Base-by-base conservation (phyloP, 2,888 invertebrate species). In the Mesochorus sp. region DNA sequence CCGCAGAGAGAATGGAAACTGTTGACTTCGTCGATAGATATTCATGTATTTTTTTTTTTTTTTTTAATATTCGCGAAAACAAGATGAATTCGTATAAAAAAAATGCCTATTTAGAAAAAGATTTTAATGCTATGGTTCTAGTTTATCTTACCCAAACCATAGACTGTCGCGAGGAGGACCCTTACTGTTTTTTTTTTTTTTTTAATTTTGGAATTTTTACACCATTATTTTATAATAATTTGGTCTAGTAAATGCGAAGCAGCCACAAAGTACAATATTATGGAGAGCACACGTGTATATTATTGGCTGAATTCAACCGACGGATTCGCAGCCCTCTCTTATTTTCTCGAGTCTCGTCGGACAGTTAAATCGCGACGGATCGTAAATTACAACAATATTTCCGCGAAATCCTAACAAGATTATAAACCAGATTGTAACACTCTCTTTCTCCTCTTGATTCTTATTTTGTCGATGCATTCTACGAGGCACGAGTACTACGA, bases 351-450 rank as follows among this genome's bases (percentile, higher is more conserved):
- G 53, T 55, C 62, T 26, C 64, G 67, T 75, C 76, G 37, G 74
- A 80, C 79, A 71, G 74, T 81, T 62, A 79, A 81, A 76, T 71
- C 72, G 85, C 82, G 85, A 88, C 88, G 87, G 87, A 88, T 88
- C 90, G 88, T 91, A 91, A 90, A 91, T 91, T 89, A 90, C 86
- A 82, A 81, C 88, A 88, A 90, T 90, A 90, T 90, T 91, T 90
- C 90, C 89, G 88, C 90, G 90, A 91, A 90, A 89, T 90, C 87
- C 88, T 89, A 90, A 90, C 90, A 88, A 90, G 90, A 91, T 91
- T 90, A 91, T 88, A 88, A 90, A 88, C 84, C 86, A 87, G 89
- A 88, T 89, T 87, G 88, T 87, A 86, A 83, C 86, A 81, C 76
- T 67, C 70, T 42, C 62, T 61, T 61, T 62, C 44, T 39, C 21